Conservation (phyloP, 2,113 vertebrate genomes). For the Crotalus viridis region DNA sequence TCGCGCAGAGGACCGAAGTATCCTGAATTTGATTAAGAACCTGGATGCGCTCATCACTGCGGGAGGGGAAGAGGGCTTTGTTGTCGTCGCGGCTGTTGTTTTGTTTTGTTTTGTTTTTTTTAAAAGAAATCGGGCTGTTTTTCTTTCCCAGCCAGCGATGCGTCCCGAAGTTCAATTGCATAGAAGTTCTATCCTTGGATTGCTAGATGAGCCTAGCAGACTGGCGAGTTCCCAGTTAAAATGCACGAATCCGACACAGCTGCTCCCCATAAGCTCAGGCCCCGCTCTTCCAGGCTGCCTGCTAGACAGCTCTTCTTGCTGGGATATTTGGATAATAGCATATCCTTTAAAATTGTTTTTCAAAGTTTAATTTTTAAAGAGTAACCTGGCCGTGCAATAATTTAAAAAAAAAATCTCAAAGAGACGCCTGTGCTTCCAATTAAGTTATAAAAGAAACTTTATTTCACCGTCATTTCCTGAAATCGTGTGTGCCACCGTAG, state of each 20-base stretch:
- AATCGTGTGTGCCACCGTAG: neutral
- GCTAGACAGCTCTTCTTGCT: neutral
- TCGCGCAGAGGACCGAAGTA: neutral
- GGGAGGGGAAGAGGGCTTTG: too few species aligned
- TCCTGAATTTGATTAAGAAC: neutral
- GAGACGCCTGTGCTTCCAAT: too few species aligned
- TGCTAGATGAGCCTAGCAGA: neutral
- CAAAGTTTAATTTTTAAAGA: neutral
- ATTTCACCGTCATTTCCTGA: neutral
- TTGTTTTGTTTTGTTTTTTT: neutral
- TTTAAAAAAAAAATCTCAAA: too few species aligned
- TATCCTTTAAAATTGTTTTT: neutral
- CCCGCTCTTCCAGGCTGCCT: neutral
- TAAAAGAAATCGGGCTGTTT: neutral
- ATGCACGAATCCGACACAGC: neutral
- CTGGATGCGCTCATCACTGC: neutral
- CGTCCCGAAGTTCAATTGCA: neutral
- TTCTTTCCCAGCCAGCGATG: neutral
- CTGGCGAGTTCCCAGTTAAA: neutral
- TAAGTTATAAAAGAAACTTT: neutral
- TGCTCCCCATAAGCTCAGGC: neutral
- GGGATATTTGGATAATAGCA: neutral
- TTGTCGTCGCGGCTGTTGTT: too few species aligned
- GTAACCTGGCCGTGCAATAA: neutral
- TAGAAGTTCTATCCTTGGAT: neutral